These are phyloP conservation scores for Gila orcuttii DNA, from an alignment of 2,113 vertebrate species.

Conservation along the genomic window DNA sequence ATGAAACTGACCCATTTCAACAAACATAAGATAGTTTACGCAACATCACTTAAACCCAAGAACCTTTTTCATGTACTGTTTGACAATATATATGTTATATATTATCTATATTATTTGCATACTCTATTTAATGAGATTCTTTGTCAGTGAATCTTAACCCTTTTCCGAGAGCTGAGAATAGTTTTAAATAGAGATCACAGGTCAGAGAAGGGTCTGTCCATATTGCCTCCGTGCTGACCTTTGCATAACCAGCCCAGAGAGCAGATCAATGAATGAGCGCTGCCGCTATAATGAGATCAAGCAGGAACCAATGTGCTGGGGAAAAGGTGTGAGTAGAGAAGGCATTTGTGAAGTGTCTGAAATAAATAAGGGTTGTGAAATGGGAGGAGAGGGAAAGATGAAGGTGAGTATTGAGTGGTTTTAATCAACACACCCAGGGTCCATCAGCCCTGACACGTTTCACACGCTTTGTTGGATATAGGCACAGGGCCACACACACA, in stretches of 20 bases:
- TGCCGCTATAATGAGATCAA: conserved; percentile 53
- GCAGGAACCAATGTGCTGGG: conserved; percentile 27
- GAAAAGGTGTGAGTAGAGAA: conserved; percentile 30
- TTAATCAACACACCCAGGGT: conserved; percentile 41
- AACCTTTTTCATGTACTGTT: neutral
- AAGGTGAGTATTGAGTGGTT: conserved; percentile 33
- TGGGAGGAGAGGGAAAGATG: neutral
- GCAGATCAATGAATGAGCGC: conserved; percentile 47
- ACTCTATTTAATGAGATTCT: neutral
- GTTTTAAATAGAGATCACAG: neutral
- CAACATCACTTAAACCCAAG: neutral
- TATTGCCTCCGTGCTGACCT: conserved; percentile 39
- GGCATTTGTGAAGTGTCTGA: conserved; percentile 20
- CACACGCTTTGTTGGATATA: conserved; percentile 21
- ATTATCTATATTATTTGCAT: neutral
- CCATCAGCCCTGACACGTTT: conserved; percentile 12
- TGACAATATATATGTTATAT: neutral
- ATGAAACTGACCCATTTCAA: neutral
- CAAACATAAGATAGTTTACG: neutral
- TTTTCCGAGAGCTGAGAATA: neutral
- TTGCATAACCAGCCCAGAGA: conserved; percentile 39
- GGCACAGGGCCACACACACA: conserved; percentile 22
- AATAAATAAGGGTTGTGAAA: conserved; percentile 19
- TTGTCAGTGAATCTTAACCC: neutral
- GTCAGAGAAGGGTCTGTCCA: conserved; percentile 24